Conservation (phyloP, 2,113 vertebrate species). For the Chloroceryle aenea region DNA sequence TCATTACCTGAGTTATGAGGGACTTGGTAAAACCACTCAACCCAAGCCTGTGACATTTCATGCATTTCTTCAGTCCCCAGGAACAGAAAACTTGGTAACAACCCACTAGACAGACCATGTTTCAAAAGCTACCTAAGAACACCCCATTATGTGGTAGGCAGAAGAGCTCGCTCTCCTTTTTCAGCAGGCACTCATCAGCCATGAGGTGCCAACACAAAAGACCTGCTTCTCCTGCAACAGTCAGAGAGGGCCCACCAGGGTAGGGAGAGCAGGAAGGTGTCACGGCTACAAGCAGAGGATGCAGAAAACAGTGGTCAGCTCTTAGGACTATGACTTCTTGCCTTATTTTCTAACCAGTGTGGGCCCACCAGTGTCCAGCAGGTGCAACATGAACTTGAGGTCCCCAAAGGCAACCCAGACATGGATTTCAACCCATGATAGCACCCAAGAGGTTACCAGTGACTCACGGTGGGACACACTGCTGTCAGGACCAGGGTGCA, state of each 20-base stretch:
- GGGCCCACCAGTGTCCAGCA: neutral
- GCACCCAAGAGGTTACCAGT: neutral
- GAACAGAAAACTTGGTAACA: neutral
- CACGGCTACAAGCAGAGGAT: neutral
- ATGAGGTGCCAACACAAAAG: neutral
- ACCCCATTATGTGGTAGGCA: fast-evolving
- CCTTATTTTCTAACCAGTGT: neutral
- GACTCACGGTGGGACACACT: neutral
- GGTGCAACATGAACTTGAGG: fast-evolving
- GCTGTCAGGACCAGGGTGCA: neutral
- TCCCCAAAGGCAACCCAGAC: neutral
- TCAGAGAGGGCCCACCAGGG: neutral
- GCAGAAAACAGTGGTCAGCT: neutral
- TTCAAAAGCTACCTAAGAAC: neutral
- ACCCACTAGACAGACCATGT: neutral
- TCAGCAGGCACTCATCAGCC: neutral
- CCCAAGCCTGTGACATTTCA: neutral
- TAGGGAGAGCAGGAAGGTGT: neutral
- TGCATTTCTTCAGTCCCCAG: neutral
- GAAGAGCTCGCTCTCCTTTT: neutral
- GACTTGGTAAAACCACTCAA: neutral
- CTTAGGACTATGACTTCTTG: neutral
- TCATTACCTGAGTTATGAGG: neutral
- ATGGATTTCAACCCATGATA: neutral
- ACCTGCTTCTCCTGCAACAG: neutral